Conservation (phyloP, 1,140 invertebrate genomes). For the Zelostemma sp. region DNA sequence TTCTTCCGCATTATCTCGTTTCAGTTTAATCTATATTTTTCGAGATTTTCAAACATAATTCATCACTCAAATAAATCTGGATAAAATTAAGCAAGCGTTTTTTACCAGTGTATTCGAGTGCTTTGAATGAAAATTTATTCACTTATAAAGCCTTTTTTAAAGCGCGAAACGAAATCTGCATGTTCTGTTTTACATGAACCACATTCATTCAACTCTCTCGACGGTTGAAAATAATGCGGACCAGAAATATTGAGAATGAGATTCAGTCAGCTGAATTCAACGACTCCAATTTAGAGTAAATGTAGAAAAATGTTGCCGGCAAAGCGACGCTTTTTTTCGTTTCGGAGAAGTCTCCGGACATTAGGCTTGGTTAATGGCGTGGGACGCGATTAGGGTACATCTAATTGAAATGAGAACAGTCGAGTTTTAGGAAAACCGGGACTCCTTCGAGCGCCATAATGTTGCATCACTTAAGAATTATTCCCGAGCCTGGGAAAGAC, state of each 20-base stretch:
- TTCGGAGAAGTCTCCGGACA: conserved; percentile 20
- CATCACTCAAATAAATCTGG: no score
- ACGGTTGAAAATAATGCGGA: conserved; percentile 14
- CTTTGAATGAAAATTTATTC: no score
- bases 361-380: conserved; percentile 31
- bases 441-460: conserved; percentile 23
- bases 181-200: no score
- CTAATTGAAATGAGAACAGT: conserved; percentile 51
- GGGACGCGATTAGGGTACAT: conserved; percentile 32
- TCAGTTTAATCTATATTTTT: no score
- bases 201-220: no score
- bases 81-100: no score
- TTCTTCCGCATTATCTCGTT: no score
- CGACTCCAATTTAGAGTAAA: not conserved
- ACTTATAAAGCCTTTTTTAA: no score
- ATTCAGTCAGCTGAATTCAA: not conserved
- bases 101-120: no score
- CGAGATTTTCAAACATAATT: no score
- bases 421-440: conserved; percentile 21
- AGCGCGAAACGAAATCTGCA: no score
- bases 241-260: not conserved
- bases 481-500: conserved; percentile 12
- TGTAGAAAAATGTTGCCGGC: conserved; percentile 1
- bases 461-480: conserved; percentile 33
- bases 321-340: conserved; percentile 19